Evolutionary conservation across 1,140 invertebrate genomes (phyloP).

Genomic region (Dryas iulia): DNA sequence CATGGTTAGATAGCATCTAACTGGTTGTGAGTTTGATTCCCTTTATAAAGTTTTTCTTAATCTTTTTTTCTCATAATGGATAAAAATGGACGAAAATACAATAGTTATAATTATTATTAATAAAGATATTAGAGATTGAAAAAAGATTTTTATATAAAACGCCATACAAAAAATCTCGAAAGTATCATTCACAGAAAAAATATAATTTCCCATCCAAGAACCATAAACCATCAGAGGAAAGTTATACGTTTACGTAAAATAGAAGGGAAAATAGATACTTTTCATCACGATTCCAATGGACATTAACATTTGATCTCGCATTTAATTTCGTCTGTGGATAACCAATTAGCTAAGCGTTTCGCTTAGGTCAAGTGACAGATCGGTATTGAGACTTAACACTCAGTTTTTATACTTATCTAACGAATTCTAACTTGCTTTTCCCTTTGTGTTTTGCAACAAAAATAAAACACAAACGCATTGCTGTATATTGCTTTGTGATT

Average conservation of each 20-base stretch:
- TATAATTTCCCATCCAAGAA: neutral
- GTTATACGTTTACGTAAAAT: conserved; percentile 35
- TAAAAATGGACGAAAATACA: no score
- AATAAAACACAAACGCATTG: neutral
- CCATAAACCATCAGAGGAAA: conserved; percentile 19
- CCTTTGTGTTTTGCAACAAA: neutral
- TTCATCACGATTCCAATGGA: conserved; percentile 55
- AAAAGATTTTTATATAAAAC: no score
- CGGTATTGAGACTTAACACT: conserved; percentile 20
- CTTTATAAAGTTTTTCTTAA: no score
- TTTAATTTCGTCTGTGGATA: conserved; percentile 54
- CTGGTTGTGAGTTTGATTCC: no score
- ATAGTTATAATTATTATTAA: no score
- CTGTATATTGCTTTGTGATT: neutral
- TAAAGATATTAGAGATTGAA: no score
- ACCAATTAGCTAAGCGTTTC: conserved; percentile 72
- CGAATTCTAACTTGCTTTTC: neutral
- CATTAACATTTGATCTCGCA: conserved; percentile 68
- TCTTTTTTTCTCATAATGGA: no score
- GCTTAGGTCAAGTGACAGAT: conserved; percentile 47
- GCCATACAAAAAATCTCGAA: no score
- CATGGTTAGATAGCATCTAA: no score
- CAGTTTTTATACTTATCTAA: neutral
- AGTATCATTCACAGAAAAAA: neutral
- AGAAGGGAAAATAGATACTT: conserved; percentile 47